Base-by-base conservation (phyloP, 2,888 invertebrate genomes). In the Ctenicera cuprea region DNA sequence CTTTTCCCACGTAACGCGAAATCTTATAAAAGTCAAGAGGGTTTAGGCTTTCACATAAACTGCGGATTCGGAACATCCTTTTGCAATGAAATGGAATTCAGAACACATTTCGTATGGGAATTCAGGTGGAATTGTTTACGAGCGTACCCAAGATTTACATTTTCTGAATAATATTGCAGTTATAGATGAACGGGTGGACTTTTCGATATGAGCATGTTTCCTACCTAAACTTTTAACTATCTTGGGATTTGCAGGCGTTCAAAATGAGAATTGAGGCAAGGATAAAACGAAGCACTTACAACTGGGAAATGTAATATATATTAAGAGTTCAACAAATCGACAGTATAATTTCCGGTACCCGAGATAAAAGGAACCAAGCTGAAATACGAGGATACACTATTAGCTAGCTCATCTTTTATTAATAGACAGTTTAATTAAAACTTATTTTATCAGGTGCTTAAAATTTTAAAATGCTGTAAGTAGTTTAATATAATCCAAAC, bases 1-100 rank as follows among this genome's bases (percentile, higher is more conserved):
- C 41, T 66, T 50, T 66, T 66, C 52, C 52, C 65, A 52, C 65
- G 52, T 52, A 33, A 66, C 52, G 38, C 38, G 50, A 66, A 66
- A 66, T 66, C 65, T 66, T 66, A 52, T 66, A 66, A 66, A 54
- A 54, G 65, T 66, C 65, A 66, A 66, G 37, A 66, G 52, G 65
- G 65, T 66, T 66, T 61, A 38, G 52, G 65, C 37, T 66, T 66
- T 66, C 65, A 54, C 65, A 66, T 66, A 66, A 66, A 66, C 65
- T 66, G 52, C 54, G 65, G 50, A 52, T 66, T 50, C 20, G 52
- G 37, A 66, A 52, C 67, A 67, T 67, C 57, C 57, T 57, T 67
- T 67, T n/a, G 67, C 59, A 67, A 67, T 67, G 57, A 67, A 67
- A 57, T 45, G 48, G 33, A 45, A 43, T 67, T 57, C 38, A 43